A percentile compares a stretch with the other conserved stretches of the same genome.
phyloP scores from a whole-genome alignment of 2,113 vertebrate species.

The Alces alces region DNA sequence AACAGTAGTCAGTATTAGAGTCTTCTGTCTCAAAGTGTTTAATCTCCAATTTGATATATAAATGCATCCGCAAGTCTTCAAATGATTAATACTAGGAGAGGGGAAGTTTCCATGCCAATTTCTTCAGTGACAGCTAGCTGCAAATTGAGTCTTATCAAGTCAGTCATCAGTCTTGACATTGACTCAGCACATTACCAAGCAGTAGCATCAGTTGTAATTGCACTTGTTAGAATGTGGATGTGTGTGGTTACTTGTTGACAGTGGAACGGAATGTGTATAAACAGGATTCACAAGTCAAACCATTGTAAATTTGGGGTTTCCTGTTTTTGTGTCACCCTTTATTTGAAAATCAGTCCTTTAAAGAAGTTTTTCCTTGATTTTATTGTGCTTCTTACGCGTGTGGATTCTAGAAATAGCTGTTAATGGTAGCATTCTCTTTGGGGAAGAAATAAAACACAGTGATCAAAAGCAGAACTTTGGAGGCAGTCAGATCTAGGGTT shows the following conservation, averaged over 20 bases:
- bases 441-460: not conserved
- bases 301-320: not conserved
- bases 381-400: not conserved
- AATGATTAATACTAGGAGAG: not conserved
- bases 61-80: constrained; percentile 4
- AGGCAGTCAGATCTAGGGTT: not conserved
- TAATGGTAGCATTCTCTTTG: not conserved
- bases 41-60: not conserved
- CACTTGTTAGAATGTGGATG: not conserved
- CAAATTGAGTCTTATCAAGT: not conserved
- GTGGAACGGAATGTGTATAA: not conserved
- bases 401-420: not conserved
- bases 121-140: not conserved
- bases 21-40: constrained; percentile 20
- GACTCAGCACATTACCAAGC: not conserved
- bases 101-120: not conserved
- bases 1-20: not conserved
- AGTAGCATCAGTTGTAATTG: not conserved
- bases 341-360: not conserved
- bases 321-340: not conserved
- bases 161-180: not conserved
- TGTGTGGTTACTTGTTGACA: not conserved
- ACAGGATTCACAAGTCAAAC: not conserved
- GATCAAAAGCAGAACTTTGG: not conserved
- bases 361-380: not conserved